Percentiles rank a stretch among this genome's conserved stretches.
These are phyloP conservation scores for Lithophane semibrunnea DNA, from an alignment of 2,888 invertebrate species.

Conservation along the genomic window DNA sequence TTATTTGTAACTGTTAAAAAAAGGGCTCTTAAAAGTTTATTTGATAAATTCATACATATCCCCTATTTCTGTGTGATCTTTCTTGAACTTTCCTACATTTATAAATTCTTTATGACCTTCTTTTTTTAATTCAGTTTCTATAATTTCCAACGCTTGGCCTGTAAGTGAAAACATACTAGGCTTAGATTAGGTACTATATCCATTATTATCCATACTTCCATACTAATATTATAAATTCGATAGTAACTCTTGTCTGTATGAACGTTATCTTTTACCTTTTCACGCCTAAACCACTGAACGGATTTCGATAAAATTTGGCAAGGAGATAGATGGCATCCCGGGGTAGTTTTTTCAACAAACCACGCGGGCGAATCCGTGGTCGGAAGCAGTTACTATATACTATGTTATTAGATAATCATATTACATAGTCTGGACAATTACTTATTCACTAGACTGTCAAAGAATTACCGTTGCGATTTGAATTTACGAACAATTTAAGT, in stretches of 20 bases:
- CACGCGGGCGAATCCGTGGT: too few relatives aligned
- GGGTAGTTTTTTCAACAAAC: too few relatives aligned
- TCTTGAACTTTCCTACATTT: slow-evolving; percentile 73
- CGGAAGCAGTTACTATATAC: too few relatives aligned
- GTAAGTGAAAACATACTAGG: neutral
- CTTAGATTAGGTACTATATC: neutral
- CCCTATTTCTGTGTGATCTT: slow-evolving; percentile 71
- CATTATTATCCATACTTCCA: too few relatives aligned
- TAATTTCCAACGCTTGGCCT: slow-evolving; percentile 77
- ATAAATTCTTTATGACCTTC: slow-evolving; percentile 74
- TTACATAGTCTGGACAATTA: neutral
- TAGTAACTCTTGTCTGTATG: too few relatives aligned
- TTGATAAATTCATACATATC: slow-evolving; percentile 70
- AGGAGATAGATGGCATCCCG: too few relatives aligned
- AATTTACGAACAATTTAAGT: neutral
- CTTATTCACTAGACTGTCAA: neutral
- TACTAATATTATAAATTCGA: too few relatives aligned
- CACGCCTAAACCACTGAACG: too few relatives aligned
- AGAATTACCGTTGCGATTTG: neutral
- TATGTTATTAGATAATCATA: neutral
- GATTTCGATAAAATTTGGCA: too few relatives aligned
- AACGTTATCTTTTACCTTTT: too few relatives aligned
- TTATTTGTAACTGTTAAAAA: neutral
- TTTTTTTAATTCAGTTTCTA: slow-evolving; percentile 73
- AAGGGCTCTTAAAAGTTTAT: neutral